Conservation (phyloP, 2,888 invertebrate species). For the Tricholauxania praeusta region DNA sequence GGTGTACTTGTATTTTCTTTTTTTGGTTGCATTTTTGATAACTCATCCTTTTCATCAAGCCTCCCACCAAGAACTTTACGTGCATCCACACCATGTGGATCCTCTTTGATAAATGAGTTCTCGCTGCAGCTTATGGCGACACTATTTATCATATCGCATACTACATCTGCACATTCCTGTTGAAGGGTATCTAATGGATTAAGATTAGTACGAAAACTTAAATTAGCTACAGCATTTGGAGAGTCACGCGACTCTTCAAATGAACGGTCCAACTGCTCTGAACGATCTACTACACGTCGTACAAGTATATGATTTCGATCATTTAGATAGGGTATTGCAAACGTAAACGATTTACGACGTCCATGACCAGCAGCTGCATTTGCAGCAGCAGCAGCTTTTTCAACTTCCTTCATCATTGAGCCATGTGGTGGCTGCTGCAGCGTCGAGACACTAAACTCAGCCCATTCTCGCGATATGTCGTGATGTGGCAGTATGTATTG, state of each 20-base stretch:
- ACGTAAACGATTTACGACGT: constrained; percentile 67
- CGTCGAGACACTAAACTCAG: constrained; percentile 66
- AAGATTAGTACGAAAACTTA: constrained; percentile 55
- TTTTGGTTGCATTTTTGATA: not conserved
- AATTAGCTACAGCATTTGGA: constrained; percentile 48
- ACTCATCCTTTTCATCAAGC: not conserved
- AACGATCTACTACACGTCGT: constrained; percentile 65
- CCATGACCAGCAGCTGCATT: constrained; percentile 49
- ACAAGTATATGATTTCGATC: constrained; percentile 72
- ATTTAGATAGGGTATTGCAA: constrained; percentile 73
- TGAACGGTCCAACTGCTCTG: constrained; percentile 58
- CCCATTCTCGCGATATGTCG: constrained; percentile 66
- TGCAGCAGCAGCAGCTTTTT: constrained; percentile 47
- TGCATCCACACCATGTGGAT: constrained; percentile 50
- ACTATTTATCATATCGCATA: constrained; percentile 72
- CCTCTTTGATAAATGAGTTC: constrained; percentile 67
- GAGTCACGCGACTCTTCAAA: constrained; percentile 49
- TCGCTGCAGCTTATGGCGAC: constrained; percentile 74
- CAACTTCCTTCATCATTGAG: constrained; percentile 45
- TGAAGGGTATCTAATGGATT: constrained; percentile 44
- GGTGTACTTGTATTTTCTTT: not conserved
- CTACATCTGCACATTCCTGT: constrained; percentile 66
- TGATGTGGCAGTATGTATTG: constrained; percentile 64
- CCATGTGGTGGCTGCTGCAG: constrained; percentile 50
- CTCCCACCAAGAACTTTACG: constrained; percentile 15